Conservation (phyloP, 2,888 invertebrate genomes). For the Theretra japonica region DNA sequence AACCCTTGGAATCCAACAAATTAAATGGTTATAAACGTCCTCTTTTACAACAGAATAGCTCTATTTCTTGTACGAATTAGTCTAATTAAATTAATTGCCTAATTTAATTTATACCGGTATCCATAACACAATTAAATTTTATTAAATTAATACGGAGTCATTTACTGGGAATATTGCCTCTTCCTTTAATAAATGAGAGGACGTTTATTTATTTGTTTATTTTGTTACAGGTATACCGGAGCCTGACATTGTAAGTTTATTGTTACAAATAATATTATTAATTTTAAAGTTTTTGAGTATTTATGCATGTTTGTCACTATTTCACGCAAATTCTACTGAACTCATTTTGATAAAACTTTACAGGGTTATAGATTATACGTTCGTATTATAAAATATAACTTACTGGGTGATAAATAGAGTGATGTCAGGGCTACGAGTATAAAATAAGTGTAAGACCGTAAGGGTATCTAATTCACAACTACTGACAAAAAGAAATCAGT, state of each 20-base stretch:
- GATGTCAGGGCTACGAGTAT: no score
- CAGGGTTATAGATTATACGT: no score
- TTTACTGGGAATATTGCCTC: neutral
- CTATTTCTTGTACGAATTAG: conserved; percentile 26
- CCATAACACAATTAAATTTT: conserved; percentile 26
- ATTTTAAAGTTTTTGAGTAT: no score
- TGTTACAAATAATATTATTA: no score
- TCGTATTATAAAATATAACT: no score
- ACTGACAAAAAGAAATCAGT: no score
- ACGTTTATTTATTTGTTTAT: neutral
- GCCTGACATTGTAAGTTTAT: neutral
- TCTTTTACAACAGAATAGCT: neutral
- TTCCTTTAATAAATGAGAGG: neutral
- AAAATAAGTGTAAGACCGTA: no score
- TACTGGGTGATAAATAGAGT: no score
- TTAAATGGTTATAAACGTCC: conserved; percentile 15
- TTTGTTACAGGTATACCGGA: neutral
- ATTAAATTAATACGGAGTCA: conserved; percentile 25
- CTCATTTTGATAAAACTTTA: no score
- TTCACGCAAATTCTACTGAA: no score
- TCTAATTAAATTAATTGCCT: conserved; percentile 25
- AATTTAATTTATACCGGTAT: conserved; percentile 26
- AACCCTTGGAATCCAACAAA: neutral
- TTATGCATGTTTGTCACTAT: no score
- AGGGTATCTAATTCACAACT: no score